These are phyloP conservation scores for Tragelaphus buxtoni DNA, from an alignment of 2,113 vertebrate species.

Conservation along the genomic window DNA sequence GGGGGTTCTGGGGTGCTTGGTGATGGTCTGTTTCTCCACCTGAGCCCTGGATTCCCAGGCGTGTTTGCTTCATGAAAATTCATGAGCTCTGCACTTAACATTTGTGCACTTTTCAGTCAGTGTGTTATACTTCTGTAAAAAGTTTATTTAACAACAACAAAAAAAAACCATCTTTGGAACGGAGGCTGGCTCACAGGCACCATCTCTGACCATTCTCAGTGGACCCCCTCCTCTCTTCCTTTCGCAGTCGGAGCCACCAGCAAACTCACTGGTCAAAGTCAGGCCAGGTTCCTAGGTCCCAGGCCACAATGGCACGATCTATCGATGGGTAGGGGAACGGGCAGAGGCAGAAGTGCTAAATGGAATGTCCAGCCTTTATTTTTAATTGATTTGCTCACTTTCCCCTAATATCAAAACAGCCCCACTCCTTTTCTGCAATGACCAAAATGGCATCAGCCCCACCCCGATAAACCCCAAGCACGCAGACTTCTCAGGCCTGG, in stretches of 20 bases:
- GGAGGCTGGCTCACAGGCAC: not conserved
- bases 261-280: not conserved
- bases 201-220: not conserved
- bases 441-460: slow-evolving; percentile 50
- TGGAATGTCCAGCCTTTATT: slow-evolving; percentile 38
- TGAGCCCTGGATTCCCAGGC: not conserved
- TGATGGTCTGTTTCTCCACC: not conserved
- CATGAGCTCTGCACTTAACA: not conserved
- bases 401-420: slow-evolving; percentile 21
- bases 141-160: not conserved
- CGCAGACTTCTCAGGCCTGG: not conserved
- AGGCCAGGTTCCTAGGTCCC: not conserved
- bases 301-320: not conserved
- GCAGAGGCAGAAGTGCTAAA: not conserved
- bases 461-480: slow-evolving; percentile 46
- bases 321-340: accelerated
- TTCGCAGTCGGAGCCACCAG: not conserved
- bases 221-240: not conserved
- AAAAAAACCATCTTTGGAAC: not conserved
- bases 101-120: not conserved
- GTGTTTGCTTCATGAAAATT: not conserved
- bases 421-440: not conserved
- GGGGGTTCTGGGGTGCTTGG: not conserved
- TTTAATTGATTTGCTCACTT: slow-evolving; percentile 55
- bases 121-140: not conserved